Conservation (phyloP, 92 coral and sea anemone genomes). For the Plumapathes pennacea region DNA sequence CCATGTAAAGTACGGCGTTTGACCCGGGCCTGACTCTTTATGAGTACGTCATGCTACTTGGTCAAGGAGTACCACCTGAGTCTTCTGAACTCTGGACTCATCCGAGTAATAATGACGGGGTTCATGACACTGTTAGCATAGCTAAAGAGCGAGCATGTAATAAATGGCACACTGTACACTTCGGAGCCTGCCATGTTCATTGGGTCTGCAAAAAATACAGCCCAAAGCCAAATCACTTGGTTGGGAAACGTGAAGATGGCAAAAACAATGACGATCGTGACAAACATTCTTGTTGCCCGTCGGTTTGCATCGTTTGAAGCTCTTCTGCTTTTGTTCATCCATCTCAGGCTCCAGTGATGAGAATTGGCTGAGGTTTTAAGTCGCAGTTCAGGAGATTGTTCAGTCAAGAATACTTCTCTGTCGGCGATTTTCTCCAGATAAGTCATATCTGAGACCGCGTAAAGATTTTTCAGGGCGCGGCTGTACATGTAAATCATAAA, state of each 20-base stretch:
- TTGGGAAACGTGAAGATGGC: slow-evolving; percentile 85
- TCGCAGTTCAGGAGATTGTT: too few relatives aligned
- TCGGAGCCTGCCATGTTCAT: slow-evolving; percentile 9
- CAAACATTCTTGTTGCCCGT: slow-evolving; percentile 87
- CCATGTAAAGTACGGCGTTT: too few relatives aligned
- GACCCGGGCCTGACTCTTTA: too few relatives aligned
- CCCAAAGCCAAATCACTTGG: slow-evolving; percentile 80
- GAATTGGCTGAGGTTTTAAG: too few relatives aligned
- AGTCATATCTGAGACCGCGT: slow-evolving; percentile 59
- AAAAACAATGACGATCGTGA: slow-evolving; percentile 81
- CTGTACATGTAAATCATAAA: slow-evolving; percentile 84
- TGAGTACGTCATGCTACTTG: too few relatives aligned
- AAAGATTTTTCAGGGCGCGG: slow-evolving; percentile 65
- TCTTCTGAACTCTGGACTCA: slow-evolving; percentile 76
- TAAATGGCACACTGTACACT: slow-evolving; percentile 37
- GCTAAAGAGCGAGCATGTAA: slow-evolving; percentile 73
- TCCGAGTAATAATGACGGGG: slow-evolving; percentile 70
- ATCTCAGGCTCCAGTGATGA: too few relatives aligned
- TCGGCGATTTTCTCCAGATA: too few relatives aligned
- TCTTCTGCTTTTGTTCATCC: slow-evolving; percentile 19
- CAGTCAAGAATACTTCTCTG: too few relatives aligned
- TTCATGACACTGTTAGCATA: slow-evolving; percentile 83
- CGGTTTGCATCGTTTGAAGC: slow-evolving; percentile 70
- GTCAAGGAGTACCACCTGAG: too few relatives aligned
- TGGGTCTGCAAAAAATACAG: slow-evolving; percentile 52